These are phyloP conservation scores for Spongilla lacustris DNA, from an alignment of 37 sponge, comb jelly and placozoan genomes.

Conservation along the genomic window DNA sequence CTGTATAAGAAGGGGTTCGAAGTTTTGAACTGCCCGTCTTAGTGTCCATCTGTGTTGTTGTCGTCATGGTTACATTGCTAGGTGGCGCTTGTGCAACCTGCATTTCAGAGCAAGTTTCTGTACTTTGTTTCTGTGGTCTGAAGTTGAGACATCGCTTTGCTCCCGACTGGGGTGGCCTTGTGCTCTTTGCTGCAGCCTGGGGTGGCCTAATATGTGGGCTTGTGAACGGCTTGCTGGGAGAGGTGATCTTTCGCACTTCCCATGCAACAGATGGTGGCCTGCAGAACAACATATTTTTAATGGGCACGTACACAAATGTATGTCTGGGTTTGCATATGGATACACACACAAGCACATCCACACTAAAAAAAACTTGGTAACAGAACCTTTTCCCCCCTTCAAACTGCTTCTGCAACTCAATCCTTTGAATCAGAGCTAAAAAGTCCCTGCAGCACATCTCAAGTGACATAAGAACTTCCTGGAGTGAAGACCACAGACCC, in stretches of 20 bases:
- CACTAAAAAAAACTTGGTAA: not conserved
- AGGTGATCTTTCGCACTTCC: slow-evolving; percentile 70
- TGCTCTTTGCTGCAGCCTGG: not conserved
- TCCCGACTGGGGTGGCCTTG: not conserved
- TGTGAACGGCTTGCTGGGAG: slow-evolving; percentile 24
- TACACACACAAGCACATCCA: not conserved
- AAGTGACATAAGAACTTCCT: slow-evolving; percentile 87
- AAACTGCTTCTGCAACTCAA: slow-evolving; percentile 62
- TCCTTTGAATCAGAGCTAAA: slow-evolving; percentile 68
- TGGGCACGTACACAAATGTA: not conserved
- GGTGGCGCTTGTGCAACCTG: not conserved
- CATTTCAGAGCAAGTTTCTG: not conserved
- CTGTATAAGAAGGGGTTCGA: no score
- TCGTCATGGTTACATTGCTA: not conserved
- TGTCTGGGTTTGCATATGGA: not conserved
- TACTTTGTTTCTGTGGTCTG: not conserved
- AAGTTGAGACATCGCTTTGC: not conserved
- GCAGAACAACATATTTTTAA: not conserved
- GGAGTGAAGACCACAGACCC: not conserved
- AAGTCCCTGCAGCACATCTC: slow-evolving; percentile 83
- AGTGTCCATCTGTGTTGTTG: not conserved
- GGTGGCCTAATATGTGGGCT: not conserved
- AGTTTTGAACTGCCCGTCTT: not conserved
- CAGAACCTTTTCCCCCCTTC: slow-evolving; percentile 24
- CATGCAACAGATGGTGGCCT: slow-evolving; percentile 73